These are phyloP conservation scores for Phymorhynchus buccinoides DNA, from an alignment of 1,140 invertebrate species.

Conservation along the genomic window DNA sequence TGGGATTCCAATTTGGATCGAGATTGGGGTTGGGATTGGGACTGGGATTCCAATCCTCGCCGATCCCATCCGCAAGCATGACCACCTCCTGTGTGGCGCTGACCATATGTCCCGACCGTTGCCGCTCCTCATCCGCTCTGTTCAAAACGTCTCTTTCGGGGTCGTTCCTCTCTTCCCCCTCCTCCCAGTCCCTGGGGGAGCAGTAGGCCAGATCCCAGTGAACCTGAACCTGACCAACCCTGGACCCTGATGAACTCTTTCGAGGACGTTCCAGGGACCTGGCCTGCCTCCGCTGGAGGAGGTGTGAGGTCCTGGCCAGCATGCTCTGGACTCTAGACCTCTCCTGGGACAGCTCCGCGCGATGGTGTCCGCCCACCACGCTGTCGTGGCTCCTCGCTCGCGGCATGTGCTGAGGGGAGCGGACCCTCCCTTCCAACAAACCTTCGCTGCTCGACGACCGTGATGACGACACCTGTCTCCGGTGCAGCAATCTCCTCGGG, in stretches of 20 bases:
- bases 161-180: background rate
- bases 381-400: conserved; percentile 74
- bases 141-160: too few species aligned
- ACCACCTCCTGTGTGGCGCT: conserved; percentile 72
- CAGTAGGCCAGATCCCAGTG: conserved; percentile 15
- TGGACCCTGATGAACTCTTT: conserved; percentile 14
- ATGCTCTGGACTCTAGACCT: conserved; percentile 57
- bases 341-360: conserved; percentile 74
- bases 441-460: conserved; percentile 53
- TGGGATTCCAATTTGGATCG: too few species aligned
- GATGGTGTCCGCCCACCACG: conserved; percentile 71
- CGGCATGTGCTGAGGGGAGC: conserved; percentile 65
- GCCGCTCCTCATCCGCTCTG: too few species aligned
- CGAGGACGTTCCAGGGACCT: conserved; percentile 63
- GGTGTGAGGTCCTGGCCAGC: conserved; percentile 55
- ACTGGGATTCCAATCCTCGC: conserved; percentile 38
- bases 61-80: conserved; percentile 60
- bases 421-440: conserved; percentile 28
- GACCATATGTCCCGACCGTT: conserved; percentile 62
- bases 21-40: too few species aligned
- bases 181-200: background rate
- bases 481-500: conserved; percentile 14
- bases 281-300: conserved; percentile 57
- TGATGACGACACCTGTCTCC: conserved; percentile 8
- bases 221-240: conserved; percentile 22